Evolutionary conservation across 2,888 invertebrate species (phyloP).

Genomic region (Amphipoea lucens): DNA sequence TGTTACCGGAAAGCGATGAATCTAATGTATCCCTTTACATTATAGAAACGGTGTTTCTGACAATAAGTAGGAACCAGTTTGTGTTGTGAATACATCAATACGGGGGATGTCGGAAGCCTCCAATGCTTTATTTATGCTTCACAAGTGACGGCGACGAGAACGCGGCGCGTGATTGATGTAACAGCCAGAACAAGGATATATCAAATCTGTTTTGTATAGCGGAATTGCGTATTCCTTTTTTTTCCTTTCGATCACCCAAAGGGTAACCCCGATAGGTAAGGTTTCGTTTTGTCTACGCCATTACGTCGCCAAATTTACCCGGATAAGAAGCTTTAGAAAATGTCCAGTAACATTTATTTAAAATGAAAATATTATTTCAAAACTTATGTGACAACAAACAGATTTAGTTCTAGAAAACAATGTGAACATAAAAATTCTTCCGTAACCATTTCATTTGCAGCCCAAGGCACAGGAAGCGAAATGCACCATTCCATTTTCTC

Average conservation of each 20-base stretch:
- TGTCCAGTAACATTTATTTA: background rate
- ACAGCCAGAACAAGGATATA: slow-evolving; percentile 79
- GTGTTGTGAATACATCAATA: slow-evolving; percentile 84
- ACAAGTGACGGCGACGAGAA: slow-evolving; percentile 80
- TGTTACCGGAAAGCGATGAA: slow-evolving; percentile 66
- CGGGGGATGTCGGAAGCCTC: slow-evolving; percentile 79
- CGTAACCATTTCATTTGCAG: slow-evolving; percentile 84
- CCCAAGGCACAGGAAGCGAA: slow-evolving; percentile 86
- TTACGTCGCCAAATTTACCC: slow-evolving; percentile 28
- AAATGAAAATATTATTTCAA: background rate
- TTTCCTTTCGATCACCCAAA: slow-evolving; percentile 65
- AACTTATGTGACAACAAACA: slow-evolving; percentile 55
- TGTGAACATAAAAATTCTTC: slow-evolving; percentile 79
- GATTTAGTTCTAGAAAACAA: slow-evolving; percentile 73
- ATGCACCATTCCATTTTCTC: slow-evolving; percentile 88
- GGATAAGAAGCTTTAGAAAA: slow-evolving; percentile 5
- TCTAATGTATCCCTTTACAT: slow-evolving; percentile 69
- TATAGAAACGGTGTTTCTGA: slow-evolving; percentile 74
- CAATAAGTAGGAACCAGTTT: slow-evolving; percentile 79
- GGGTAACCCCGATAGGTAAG: slow-evolving; percentile 62
- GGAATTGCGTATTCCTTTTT: slow-evolving; percentile 72
- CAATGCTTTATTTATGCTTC: slow-evolving; percentile 83
- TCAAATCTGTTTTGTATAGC: slow-evolving; percentile 80
- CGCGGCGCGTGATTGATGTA: slow-evolving; percentile 84
- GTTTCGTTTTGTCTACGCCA: slow-evolving; percentile 36